Percentiles rank a stretch among this genome's conserved stretches.
These are phyloP conservation scores for Mesocricetus auratus DNA, from an alignment of 2,113 vertebrate genomes.

Conservation along the genomic window DNA sequence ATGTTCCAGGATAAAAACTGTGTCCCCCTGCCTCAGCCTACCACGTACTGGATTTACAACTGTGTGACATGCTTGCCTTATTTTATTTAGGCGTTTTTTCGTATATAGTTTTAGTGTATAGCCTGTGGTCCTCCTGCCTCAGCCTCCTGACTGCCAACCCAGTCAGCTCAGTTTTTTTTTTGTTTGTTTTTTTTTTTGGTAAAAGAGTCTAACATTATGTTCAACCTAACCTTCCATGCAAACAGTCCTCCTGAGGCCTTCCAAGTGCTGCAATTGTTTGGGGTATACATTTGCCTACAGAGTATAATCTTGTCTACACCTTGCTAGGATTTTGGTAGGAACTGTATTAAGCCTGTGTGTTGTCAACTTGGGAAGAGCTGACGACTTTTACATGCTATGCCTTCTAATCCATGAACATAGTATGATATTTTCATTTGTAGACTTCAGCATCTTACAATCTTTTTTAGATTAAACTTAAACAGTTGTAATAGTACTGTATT, in stretches of 20 bases:
- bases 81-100: neutral
- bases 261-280: neutral
- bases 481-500: neutral
- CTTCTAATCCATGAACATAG: neutral
- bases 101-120: neutral
- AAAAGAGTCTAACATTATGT: neutral
- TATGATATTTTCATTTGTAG: neutral
- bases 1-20: neutral
- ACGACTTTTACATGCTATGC: neutral
- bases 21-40: neutral
- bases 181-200: too few relatives aligned
- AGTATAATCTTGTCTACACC: neutral
- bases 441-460: neutral
- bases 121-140: too few relatives aligned
- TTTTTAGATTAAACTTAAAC: constrained; percentile 21
- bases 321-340: neutral
- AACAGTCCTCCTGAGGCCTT: neutral
- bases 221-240: neutral
- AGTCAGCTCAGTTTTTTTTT: neutral
- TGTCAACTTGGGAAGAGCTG: neutral
- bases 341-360: neutral
- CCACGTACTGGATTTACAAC: neutral
- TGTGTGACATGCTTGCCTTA: neutral
- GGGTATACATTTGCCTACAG: neutral
- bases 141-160: too few relatives aligned